These are phyloP conservation scores for Thecophora atra DNA, from an alignment of 2,888 invertebrate species.

Conservation along the genomic window DNA sequence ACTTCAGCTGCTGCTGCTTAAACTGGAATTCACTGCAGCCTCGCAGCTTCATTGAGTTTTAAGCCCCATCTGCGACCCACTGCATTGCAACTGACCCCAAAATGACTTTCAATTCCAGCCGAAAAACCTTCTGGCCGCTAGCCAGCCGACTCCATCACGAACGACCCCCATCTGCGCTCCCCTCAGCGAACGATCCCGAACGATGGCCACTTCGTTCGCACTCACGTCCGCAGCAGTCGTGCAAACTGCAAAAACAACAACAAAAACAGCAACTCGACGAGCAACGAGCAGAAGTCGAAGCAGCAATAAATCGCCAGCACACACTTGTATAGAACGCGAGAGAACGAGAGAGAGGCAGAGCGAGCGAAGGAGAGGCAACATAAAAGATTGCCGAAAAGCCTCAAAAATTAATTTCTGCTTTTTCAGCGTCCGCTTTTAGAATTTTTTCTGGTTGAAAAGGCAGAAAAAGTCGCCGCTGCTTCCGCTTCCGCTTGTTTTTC, in stretches of 20 bases:
- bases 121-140: not conserved
- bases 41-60: conserved; percentile 1
- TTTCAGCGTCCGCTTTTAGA: conserved; percentile 10
- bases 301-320: conserved; percentile 12
- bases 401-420: conserved; percentile 29
- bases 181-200: not conserved
- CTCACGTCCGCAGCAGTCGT: not conserved
- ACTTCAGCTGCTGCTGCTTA: not conserved
- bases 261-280: not conserved
- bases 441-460: conserved; percentile 6
- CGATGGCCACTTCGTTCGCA: no score
- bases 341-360: not conserved
- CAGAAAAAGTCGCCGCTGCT: not conserved
- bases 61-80: not conserved
- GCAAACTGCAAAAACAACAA: conserved; percentile 23
- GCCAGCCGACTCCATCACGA: not conserved
- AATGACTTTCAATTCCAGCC: not conserved
- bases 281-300: conserved; percentile 26
- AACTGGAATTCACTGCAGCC: not conserved
- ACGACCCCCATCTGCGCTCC: not conserved
- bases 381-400: conserved; percentile 21
- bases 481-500: not conserved
- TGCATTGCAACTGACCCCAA: conserved; percentile 10
- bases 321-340: no score
- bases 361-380: not conserved